Evolutionary conservation across 2,888 invertebrate species (phyloP).

Genomic region (Phaedon cochleariae): DNA sequence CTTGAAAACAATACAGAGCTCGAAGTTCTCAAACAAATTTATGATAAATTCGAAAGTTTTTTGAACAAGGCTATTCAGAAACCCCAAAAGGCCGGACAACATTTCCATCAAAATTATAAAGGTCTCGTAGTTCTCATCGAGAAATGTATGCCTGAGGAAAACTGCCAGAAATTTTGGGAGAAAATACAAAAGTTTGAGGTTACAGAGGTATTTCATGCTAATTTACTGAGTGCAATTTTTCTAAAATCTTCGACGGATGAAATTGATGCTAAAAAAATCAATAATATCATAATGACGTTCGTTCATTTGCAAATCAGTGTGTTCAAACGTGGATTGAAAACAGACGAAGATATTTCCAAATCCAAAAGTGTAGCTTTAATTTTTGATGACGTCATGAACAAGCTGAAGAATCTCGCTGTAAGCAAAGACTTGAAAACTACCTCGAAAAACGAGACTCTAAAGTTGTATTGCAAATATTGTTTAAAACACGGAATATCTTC

Average conservation of each 20-base stretch:
- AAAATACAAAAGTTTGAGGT: constrained; percentile 73
- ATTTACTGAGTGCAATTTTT: constrained; percentile 67
- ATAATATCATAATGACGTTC: constrained; percentile 66
- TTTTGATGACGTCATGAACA: constrained; percentile 42
- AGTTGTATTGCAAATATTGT: constrained; percentile 70
- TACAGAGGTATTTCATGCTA: constrained; percentile 67
- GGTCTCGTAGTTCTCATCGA: constrained; percentile 70
- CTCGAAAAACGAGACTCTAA: constrained; percentile 65
- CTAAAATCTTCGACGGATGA: constrained; percentile 61
- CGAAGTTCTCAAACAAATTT: constrained; percentile 66
- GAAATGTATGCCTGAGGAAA: constrained; percentile 67
- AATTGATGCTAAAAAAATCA: constrained; percentile 61
- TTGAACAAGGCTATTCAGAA: constrained; percentile 72
- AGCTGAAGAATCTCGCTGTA: constrained; percentile 28
- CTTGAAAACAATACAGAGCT: constrained; percentile 63
- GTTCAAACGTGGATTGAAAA: constrained; percentile 60
- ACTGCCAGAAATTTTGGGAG: constrained; percentile 66
- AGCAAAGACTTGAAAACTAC: constrained; percentile 34
- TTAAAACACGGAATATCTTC: constrained; percentile 71
- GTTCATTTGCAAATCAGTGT: constrained; percentile 65
- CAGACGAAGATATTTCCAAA: constrained; percentile 41
- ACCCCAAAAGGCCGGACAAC: constrained; percentile 74
- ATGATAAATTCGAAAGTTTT: constrained; percentile 69
- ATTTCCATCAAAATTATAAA: constrained; percentile 69
- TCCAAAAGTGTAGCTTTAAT: constrained; percentile 39